Evolutionary conservation across 2,797 vertebrate species (phyloP).

Genomic region (Sarcoramphus papa): DNA sequence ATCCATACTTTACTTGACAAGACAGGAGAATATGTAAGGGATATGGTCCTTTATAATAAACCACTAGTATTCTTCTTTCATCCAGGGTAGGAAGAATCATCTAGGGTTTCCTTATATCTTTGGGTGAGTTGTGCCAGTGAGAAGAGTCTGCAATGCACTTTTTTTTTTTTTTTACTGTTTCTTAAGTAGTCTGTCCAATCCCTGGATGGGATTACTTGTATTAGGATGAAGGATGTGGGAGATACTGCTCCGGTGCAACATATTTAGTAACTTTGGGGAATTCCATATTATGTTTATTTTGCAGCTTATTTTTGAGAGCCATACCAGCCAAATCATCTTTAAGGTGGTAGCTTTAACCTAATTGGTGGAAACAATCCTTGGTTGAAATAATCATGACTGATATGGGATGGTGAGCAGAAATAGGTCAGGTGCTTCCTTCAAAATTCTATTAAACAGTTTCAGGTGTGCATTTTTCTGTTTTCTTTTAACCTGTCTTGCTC

Average conservation of each 20-base stretch:
- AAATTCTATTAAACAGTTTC: background rate
- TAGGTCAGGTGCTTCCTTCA: background rate
- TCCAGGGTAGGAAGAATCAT: background rate
- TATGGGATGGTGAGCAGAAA: background rate
- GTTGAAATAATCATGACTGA: background rate
- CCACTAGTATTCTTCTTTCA: background rate
- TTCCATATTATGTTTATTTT: background rate
- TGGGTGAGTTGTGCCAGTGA: background rate
- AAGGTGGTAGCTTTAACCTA: background rate
- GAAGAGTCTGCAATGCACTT: background rate
- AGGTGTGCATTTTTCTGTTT: background rate
- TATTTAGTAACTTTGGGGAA: background rate
- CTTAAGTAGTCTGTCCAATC: accelerated
- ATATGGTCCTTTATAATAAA: background rate
- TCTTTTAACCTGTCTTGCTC: background rate
- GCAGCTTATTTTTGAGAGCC: background rate
- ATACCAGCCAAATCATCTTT: background rate
- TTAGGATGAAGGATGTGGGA: background rate
- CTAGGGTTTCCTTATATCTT: background rate
- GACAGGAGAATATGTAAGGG: background rate
- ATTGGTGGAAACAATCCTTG: background rate
- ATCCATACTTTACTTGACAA: background rate
- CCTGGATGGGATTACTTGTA: background rate
- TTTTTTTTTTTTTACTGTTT: background rate
- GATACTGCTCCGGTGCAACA: background rate